Evolutionary conservation across 2,888 invertebrate genomes (phyloP).

Genomic region (Orchesella flavescens): DNA sequence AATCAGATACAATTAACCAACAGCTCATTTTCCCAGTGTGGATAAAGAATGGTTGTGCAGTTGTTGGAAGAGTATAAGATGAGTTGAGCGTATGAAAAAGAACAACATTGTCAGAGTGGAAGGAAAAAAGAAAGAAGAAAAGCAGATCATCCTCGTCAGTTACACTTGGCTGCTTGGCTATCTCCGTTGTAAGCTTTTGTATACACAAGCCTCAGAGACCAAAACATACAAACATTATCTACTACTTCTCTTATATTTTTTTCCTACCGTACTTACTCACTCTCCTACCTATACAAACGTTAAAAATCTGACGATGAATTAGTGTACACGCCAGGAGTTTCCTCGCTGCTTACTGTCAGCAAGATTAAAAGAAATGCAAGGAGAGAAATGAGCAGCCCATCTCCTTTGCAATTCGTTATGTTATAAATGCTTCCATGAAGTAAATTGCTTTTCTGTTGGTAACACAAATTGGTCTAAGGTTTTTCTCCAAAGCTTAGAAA

Average conservation of each 20-base stretch:
- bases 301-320: too few relatives aligned
- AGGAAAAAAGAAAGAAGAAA: constrained; percentile 40
- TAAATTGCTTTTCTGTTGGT: constrained; percentile 13
- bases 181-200: neutral
- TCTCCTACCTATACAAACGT: too few relatives aligned
- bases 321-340: neutral
- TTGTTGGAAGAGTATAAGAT: neutral
- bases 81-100: neutral
- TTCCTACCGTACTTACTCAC: too few relatives aligned
- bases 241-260: too few relatives aligned
- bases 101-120: neutral
- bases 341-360: constrained; percentile 29
- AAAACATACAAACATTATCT: neutral
- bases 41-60: neutral
- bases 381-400: constrained; percentile 10
- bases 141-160: constrained; percentile 63
- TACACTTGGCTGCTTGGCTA: constrained; percentile 18
- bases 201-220: neutral
- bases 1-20: constrained; percentile 59
- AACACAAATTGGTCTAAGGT: constrained; percentile 11
- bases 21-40: constrained; percentile 42
- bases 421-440: neutral
- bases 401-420: neutral
- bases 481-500: neutral
- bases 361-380: constrained; percentile 27